Evolutionary conservation across 2,113 vertebrate genomes (phyloP), one percentile per base, ranked within the genome.

Genomic region (Eurypyga helias): DNA sequence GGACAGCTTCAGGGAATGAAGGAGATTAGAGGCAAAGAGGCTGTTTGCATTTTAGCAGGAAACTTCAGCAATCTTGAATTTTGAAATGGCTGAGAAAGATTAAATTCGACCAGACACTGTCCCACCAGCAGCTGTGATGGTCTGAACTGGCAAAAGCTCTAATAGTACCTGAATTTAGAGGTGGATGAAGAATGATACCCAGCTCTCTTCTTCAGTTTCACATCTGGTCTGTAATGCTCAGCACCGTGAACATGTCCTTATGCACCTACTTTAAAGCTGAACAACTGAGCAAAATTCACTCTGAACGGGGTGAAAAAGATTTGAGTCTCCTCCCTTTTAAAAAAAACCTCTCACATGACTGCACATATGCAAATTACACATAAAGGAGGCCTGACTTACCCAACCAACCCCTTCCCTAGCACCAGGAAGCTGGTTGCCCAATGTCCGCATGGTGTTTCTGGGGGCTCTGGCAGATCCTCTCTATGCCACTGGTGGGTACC

Each of bases 391-490:
- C 61, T 78, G 23, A 64, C 7, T 34, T 45, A 52, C 33, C 10
- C 10, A 13, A 62, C 5, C 25, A 36, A 33, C 10, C 13, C 7
- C 11, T 46, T 71, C 24, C 20, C 57, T 66, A n/a, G 58, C 51
- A 89, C 51, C 51, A 46, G 28, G 6, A 70, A 73, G 2, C 6
- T 73, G 71, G n/a, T 12, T 70, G 17, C 11, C 65, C 43, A 62
- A 34, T 0, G 0, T 31, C 41, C 36, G 61, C 8, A 1, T 6
- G 31, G 26, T 17, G 43, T 20, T 91, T 57, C 49, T 25, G 17
- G 23, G 9, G 31, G 11, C 19, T 92, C 55, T 36, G n/a, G 28
- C 11, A 92, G 19, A 36, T 72, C 24, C 8, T 66, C 24, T 52
- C 54, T 17, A 2, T 66, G 64, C 2, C 24, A 7, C 34, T 13